phyloP scores from a whole-genome alignment of 2,113 vertebrate genomes.

The Calonectris borealis region DNA sequence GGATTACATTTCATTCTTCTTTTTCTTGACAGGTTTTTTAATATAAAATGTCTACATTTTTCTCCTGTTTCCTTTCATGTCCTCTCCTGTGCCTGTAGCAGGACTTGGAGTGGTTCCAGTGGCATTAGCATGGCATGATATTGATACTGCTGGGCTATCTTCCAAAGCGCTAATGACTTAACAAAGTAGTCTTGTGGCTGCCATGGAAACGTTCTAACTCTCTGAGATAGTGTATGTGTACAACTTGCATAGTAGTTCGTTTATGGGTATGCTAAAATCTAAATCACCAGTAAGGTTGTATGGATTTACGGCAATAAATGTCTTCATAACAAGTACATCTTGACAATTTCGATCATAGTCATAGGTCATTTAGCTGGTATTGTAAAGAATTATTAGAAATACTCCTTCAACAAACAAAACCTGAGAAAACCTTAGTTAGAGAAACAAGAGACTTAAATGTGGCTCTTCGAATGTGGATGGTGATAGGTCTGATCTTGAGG shows the following conservation, averaged over 20 bases:
- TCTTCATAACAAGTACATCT: neutral
- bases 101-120: neutral
- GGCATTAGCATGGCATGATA: neutral
- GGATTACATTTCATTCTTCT: neutral
- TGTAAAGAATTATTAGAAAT: neutral
- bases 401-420: neutral
- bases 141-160: neutral
- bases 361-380: neutral
- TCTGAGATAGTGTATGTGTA: neutral
- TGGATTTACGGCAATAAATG: neutral
- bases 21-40: neutral
- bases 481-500: neutral
- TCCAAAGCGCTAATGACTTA: neutral
- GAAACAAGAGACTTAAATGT: neutral
- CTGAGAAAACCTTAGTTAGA: neutral
- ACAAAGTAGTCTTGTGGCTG: slow-evolving; percentile 12
- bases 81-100: neutral
- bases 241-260: neutral
- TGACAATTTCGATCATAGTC: neutral
- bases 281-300: neutral
- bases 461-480: neutral
- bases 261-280: neutral
- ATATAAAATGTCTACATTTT: neutral
- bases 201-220: neutral
- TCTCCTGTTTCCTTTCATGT: neutral